A percentile compares a stretch with the other conserved stretches of the same genome.
phyloP scores from a whole-genome alignment of 2,113 vertebrate genomes.

The Lophochroa leadbeateri region DNA sequence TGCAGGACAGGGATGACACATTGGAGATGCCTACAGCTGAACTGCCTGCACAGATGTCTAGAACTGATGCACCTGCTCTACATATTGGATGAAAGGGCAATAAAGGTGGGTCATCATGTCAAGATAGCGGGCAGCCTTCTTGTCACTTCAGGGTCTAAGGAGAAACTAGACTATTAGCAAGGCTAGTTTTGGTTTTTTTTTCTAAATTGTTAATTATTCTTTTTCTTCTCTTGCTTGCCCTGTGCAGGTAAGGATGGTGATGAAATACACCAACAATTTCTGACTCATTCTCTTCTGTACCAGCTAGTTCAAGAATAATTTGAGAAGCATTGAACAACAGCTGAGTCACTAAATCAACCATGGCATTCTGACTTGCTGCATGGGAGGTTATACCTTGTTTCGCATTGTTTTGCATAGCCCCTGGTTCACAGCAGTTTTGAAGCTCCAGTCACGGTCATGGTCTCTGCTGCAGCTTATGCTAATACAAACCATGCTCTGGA shows the following conservation, averaged over 20 bases:
- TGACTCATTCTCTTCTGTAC: background rate
- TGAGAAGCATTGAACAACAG: background rate
- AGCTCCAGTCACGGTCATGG: background rate
- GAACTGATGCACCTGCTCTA: background rate
- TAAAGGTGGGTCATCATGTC: background rate
- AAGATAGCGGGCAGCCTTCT: background rate
- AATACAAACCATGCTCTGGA: background rate
- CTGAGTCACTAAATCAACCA: background rate
- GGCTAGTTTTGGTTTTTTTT: background rate
- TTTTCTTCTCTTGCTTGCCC: background rate
- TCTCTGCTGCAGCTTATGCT: background rate
- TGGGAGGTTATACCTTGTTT: background rate
- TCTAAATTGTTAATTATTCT: background rate
- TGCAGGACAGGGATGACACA: accelerated
- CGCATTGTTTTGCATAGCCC: background rate
- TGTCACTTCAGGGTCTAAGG: background rate
- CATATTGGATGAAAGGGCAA: background rate
- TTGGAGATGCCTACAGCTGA: background rate
- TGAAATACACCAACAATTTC: background rate
- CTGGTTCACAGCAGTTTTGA: background rate
- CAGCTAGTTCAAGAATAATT: background rate
- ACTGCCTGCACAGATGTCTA: background rate
- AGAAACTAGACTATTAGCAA: background rate
- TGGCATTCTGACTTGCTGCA: background rate
- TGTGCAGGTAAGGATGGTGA: background rate